phyloP scores from a whole-genome alignment of 1,140 invertebrate genomes.

The Apocrypta bakeri region DNA sequence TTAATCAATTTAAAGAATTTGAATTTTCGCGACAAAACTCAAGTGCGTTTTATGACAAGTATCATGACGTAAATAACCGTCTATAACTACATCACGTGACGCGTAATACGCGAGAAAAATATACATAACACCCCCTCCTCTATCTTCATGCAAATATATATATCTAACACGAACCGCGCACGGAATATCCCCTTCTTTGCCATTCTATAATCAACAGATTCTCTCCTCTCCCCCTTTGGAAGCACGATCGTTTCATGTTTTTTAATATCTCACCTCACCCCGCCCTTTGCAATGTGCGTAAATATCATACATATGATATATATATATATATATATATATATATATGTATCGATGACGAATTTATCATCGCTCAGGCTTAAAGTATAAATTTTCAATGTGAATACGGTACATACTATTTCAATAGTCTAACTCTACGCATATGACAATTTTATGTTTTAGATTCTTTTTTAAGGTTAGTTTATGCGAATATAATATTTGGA shows the following conservation, averaged over 20 bases:
- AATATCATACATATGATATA: too few species aligned
- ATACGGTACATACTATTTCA: too few species aligned
- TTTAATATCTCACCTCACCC: neutral
- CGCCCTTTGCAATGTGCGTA: too few species aligned
- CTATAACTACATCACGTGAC: constrained; percentile 23
- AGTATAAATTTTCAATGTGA: too few species aligned
- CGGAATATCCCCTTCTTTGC: neutral
- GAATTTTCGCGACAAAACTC: neutral
- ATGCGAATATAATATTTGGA: too few species aligned
- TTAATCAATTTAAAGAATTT: too few species aligned
- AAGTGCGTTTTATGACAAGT: neutral
- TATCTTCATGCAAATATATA: constrained; percentile 56
- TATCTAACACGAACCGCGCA: constrained; percentile 59
- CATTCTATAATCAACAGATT: constrained; percentile 10
- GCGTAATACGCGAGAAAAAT: constrained; percentile 14
- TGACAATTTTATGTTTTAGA: too few species aligned
- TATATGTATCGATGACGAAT: too few species aligned
- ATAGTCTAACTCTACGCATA: too few species aligned
- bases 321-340: too few species aligned
- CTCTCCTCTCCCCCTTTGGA: constrained; percentile 60
- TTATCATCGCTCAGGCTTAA: too few species aligned
- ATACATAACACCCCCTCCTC: constrained; percentile 1
- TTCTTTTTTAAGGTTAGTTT: too few species aligned
- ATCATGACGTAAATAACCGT: neutral
- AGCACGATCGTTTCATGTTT: constrained; percentile 47